Evolutionary conservation across 2,797 vertebrate genomes (phyloP).

Genomic region (Adrianichthys oophorus): DNA sequence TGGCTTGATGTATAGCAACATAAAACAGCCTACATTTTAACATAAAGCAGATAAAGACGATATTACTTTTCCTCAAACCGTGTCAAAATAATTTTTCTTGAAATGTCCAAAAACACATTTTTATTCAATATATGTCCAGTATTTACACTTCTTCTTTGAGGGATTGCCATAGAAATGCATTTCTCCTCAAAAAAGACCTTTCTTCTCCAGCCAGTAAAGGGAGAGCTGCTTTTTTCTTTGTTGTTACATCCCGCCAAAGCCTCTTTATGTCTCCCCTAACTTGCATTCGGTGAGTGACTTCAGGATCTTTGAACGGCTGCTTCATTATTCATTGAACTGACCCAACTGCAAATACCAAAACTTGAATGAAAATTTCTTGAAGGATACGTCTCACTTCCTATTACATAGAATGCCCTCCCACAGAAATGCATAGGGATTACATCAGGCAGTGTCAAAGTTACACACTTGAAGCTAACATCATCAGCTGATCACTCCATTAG

Average conservation of each 20-base stretch:
- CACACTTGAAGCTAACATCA: background rate
- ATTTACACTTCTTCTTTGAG: background rate
- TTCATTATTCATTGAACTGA: constrained; percentile 64
- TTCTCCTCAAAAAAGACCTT: background rate
- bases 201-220: constrained; percentile 26
- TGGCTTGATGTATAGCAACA: background rate
- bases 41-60: background rate
- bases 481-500: background rate
- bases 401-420: constrained; percentile 27
- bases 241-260: constrained; percentile 46
- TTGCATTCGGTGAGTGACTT: constrained; percentile 53
- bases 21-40: background rate
- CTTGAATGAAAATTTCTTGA: constrained; percentile 26
- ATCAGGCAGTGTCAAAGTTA: constrained; percentile 3
- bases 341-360: constrained; percentile 41
- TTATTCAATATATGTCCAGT: too few relatives aligned
- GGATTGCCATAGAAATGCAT: constrained; percentile 67
- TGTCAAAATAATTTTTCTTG: too few relatives aligned
- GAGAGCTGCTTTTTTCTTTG: constrained; percentile 46
- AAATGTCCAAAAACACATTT: too few relatives aligned
- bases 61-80: too few relatives aligned
- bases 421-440: background rate
- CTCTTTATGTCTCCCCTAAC: constrained; percentile 35
- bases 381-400: constrained; percentile 33
- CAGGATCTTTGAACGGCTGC: constrained; percentile 34